Conservation (phyloP, 2,797 vertebrate genomes). For the Xenops minutus region DNA sequence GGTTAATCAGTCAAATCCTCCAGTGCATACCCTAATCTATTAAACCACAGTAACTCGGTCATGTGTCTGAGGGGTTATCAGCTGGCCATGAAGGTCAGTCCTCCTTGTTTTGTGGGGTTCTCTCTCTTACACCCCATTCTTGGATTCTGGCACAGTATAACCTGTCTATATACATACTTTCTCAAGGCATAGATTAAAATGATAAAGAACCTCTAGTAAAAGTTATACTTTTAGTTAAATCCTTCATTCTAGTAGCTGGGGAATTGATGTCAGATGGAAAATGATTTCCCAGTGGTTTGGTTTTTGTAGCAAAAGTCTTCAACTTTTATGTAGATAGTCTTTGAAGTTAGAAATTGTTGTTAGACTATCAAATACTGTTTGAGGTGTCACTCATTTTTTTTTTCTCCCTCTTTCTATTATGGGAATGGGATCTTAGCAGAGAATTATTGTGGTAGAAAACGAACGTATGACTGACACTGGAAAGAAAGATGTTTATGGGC, state of each 20-base stretch:
- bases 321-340: conserved; percentile 84
- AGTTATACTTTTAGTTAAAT: conserved; percentile 74
- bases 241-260: conserved; percentile 72
- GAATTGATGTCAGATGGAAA: conserved; percentile 81
- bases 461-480: conserved; percentile 71
- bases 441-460: conserved; percentile 69
- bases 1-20: background rate
- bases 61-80: background rate
- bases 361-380: conserved; percentile 82
- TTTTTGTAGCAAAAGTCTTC: conserved; percentile 82
- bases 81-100: background rate
- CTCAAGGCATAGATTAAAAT: conserved; percentile 74
- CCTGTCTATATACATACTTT: conserved; percentile 48
- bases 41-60: background rate
- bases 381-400: conserved; percentile 81
- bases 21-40: background rate
- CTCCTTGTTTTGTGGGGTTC: background rate
- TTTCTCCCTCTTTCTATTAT: conserved; percentile 66
- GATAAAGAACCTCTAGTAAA: conserved; percentile 71
- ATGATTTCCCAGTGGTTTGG: conserved; percentile 81
- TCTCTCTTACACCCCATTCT: conserved; percentile 15
- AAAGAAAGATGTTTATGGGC: conserved; percentile 74
- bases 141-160: conserved; percentile 48
- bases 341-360: conserved; percentile 85
- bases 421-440: conserved; percentile 69